phyloP scores from a whole-genome alignment of 2,888 invertebrate genomes.

The Lucinisca nassula region DNA sequence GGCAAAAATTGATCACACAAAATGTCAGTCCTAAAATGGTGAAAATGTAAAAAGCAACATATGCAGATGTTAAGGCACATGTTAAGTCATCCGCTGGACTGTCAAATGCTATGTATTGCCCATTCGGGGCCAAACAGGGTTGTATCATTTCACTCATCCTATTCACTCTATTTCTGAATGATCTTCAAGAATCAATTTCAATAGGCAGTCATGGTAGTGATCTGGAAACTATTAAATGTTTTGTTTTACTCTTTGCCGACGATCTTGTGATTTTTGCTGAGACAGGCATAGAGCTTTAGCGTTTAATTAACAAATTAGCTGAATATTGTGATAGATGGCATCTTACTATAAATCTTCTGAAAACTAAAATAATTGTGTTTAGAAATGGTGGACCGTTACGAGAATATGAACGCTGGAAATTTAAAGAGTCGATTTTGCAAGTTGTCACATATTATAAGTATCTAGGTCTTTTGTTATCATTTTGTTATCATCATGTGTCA shows the following conservation, averaged over 20 bases:
- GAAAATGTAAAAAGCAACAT: neutral
- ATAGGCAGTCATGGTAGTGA: neutral
- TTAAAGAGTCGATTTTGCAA: neutral
- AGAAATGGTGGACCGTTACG: conserved; percentile 13
- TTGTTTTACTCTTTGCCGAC: neutral
- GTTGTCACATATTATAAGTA: conserved; percentile 20
- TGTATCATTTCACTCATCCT: neutral
- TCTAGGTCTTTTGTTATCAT: conserved; percentile 8
- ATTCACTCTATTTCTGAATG: neutral
- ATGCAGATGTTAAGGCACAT: neutral
- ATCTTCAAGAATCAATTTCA: neutral
- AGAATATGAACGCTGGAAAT: conserved; percentile 13
- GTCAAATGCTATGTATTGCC: neutral
- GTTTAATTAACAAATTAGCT: neutral
- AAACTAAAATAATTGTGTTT: conserved; percentile 22
- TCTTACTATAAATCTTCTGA: neutral
- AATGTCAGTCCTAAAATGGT: neutral
- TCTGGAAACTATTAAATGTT: neutral
- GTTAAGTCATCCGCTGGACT: neutral
- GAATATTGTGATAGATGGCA: neutral
- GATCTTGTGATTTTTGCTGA: conserved; percentile 1
- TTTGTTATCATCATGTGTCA: too few species aligned
- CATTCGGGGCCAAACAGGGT: neutral
- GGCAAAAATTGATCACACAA: neutral
- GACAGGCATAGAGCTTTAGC: neutral